Conservation (phyloP, 64 coral and sea anemone species). For the Actinia equina region DNA sequence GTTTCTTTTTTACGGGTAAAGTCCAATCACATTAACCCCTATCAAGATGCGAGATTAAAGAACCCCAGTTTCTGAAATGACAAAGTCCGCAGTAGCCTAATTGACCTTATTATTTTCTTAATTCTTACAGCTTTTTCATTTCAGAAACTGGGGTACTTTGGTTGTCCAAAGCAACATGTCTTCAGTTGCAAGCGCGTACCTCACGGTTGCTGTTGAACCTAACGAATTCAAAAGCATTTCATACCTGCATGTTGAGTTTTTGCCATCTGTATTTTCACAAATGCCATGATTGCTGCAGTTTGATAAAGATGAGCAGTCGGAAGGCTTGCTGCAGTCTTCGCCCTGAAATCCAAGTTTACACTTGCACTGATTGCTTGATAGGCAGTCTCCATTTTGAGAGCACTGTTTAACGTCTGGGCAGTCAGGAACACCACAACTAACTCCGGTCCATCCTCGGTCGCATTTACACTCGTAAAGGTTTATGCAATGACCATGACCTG, state of each 20-base stretch:
- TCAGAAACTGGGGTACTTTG: no score
- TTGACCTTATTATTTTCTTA: no score
- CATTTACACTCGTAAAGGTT: conserved; percentile 28
- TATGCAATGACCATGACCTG: conserved; percentile 29
- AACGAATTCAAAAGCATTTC: no score
- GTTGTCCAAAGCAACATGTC: no score
- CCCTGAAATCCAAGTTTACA: conserved; percentile 55
- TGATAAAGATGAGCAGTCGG: conserved; percentile 30
- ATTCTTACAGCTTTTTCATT: no score
- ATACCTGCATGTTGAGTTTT: conserved; percentile 47
- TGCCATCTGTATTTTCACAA: conserved; percentile 15
- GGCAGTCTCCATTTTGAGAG: conserved; percentile 42
- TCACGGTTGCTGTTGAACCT: no score
- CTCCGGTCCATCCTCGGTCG: conserved; percentile 42
- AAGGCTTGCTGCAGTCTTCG: conserved; percentile 10
- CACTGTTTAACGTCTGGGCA: conserved; percentile 48
- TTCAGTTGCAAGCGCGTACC: no score
- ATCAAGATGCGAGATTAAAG: no score
- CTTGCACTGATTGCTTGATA: conserved; percentile 24
- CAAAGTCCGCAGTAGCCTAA: no score
- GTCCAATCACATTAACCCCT: no score
- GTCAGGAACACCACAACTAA: conserved; percentile 48
- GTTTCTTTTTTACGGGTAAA: no score
- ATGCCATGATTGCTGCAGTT: conserved; percentile 48
- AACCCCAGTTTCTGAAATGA: no score